These are phyloP conservation scores for Copidosoma floridanum DNA, from an alignment of 1,140 invertebrate genomes.

Conservation along the genomic window DNA sequence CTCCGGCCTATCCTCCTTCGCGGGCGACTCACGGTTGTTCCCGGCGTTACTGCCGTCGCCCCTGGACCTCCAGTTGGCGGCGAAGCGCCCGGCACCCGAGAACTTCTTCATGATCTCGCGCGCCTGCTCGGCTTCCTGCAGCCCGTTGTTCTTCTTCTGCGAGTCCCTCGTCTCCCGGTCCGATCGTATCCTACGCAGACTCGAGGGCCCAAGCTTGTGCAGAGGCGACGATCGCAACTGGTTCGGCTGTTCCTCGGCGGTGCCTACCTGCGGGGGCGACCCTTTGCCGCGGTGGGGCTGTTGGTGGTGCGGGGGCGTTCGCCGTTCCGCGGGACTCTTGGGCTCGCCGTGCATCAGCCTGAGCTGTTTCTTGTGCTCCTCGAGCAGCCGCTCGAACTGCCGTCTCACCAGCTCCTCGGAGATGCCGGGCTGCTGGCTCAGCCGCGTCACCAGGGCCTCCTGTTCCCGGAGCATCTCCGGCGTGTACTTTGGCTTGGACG, in stretches of 20 bases:
- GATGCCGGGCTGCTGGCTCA: constrained; percentile 46
- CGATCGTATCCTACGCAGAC: constrained; percentile 37
- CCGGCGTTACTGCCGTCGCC: constrained; percentile 31
- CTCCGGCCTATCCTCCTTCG: background rate
- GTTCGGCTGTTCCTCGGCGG: background rate
- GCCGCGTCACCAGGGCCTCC: constrained; percentile 37
- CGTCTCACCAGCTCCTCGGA: constrained; percentile 39
- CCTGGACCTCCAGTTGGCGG: constrained; percentile 1
- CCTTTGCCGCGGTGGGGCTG: background rate
- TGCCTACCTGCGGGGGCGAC: background rate
- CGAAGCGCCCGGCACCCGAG: constrained; percentile 7
- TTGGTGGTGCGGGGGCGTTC: background rate
- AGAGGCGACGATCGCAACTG: background rate
- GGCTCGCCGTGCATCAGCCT: no score
- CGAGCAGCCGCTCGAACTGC: constrained; percentile 43
- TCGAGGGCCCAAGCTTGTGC: constrained; percentile 31
- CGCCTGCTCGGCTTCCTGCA: constrained; percentile 35
- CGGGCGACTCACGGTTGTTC: background rate
- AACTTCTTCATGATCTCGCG: constrained; percentile 23
- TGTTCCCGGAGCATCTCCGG: constrained; percentile 46
- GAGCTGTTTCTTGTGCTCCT: constrained; percentile 45
- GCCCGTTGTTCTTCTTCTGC: constrained; percentile 43
- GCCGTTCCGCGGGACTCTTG: constrained; percentile 6
- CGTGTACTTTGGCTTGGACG: constrained; percentile 32
- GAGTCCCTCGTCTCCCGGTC: constrained; percentile 33